phyloP scores from a whole-genome alignment of 2,113 vertebrate genomes.

The Myiagra hebetior region DNA sequence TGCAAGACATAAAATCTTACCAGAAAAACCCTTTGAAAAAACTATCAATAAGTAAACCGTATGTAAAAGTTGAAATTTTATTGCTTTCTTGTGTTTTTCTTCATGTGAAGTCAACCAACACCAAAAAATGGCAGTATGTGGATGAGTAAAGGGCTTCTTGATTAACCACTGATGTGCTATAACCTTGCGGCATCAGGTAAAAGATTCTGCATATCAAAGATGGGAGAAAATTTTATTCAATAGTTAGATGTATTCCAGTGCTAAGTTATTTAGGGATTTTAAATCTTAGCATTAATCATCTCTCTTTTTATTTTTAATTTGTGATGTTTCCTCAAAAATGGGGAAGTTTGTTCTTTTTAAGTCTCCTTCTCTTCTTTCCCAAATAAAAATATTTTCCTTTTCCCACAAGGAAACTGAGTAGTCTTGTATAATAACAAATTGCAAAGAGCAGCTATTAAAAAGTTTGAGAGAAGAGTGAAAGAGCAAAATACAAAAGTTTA shows the following conservation, averaged over 20 bases:
- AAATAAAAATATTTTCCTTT: neutral
- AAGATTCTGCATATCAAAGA: neutral
- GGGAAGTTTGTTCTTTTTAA: neutral
- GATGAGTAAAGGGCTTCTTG: conserved; percentile 37
- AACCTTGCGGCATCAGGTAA: neutral
- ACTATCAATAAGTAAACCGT: neutral
- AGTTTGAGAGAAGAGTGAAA: neutral
- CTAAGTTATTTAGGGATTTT: neutral
- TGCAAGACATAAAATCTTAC: neutral
- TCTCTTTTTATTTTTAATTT: neutral
- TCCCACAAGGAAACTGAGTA: neutral
- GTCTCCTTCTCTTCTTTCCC: neutral
- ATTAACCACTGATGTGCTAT: neutral
- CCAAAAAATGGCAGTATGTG: conserved; percentile 24
- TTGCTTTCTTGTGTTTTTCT: neutral
- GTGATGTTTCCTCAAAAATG: neutral
- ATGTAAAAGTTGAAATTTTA: neutral
- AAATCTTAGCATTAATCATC: neutral
- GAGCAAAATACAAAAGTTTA: neutral
- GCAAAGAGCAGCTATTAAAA: neutral
- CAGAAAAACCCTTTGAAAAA: neutral
- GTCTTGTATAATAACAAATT: neutral
- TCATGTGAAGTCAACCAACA: neutral
- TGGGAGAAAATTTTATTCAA: neutral
- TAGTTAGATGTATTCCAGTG: neutral